Conservation (phyloP, 2,797 vertebrate genomes). For the Zalophus californianus region DNA sequence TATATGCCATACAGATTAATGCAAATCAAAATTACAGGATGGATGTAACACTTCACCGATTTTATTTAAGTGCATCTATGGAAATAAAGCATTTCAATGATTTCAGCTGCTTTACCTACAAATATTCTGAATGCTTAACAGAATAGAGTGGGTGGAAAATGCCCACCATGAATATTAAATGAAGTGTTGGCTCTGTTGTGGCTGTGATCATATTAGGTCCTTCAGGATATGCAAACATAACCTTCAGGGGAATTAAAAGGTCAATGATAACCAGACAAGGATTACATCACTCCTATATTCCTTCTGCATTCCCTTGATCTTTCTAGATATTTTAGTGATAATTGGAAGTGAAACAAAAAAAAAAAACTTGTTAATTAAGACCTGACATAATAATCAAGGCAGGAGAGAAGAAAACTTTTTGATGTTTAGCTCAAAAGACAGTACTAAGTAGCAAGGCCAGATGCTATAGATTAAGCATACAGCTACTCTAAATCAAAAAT, state of each 20-base stretch:
- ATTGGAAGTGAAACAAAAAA: slow-evolving; percentile 40
- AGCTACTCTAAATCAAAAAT: slow-evolving; percentile 69
- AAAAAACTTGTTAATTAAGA: slow-evolving; percentile 79
- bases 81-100: not conserved
- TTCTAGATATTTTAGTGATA: slow-evolving; percentile 75
- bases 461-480: slow-evolving; percentile 65
- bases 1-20: not conserved
- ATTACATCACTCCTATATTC: not conserved
- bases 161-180: slow-evolving; percentile 27
- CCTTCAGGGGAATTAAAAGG: slow-evolving; percentile 69
- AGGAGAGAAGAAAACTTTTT: slow-evolving; percentile 56
- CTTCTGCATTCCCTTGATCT: slow-evolving; percentile 63
- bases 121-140: slow-evolving; percentile 56
- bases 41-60: not conserved
- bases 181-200: slow-evolving; percentile 44
- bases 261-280: not conserved
- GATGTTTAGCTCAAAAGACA: slow-evolving; percentile 61
- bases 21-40: slow-evolving; percentile 11
- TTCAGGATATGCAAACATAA: slow-evolving; percentile 74
- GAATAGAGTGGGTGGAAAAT: slow-evolving; percentile 41
- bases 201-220: slow-evolving; percentile 58
- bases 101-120: slow-evolving; percentile 62
- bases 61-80: slow-evolving; percentile 49
- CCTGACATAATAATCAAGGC: slow-evolving; percentile 64
- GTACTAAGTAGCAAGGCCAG: slow-evolving; percentile 51